phyloP scores from a whole-genome alignment of 2,888 invertebrate species.

The Lycia hirtaria region DNA sequence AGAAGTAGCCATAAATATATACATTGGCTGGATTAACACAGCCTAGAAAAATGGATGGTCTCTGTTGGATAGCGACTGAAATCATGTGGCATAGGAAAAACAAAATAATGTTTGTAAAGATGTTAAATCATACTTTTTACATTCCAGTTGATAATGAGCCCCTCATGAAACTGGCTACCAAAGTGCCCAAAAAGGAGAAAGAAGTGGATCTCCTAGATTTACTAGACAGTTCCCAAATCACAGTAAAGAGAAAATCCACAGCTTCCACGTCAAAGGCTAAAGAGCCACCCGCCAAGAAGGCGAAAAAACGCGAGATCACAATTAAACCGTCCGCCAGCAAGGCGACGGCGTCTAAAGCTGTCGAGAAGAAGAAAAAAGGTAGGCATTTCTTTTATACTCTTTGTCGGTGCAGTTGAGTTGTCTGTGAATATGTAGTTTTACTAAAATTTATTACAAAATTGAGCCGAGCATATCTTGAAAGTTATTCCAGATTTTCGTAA shows the following conservation, averaged over 20 bases:
- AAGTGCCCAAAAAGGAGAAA: slow-evolving; percentile 76
- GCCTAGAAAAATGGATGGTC: too few relatives aligned
- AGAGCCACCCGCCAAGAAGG: slow-evolving; percentile 60
- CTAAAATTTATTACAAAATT: not conserved
- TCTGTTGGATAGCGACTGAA: too few relatives aligned
- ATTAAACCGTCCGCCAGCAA: slow-evolving; percentile 65
- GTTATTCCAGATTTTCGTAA: not conserved
- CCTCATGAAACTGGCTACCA: slow-evolving; percentile 69
- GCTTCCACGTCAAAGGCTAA: slow-evolving; percentile 61
- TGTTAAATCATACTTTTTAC: not conserved
- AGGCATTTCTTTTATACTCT: slow-evolving; percentile 49
- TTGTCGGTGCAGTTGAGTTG: slow-evolving; percentile 49
- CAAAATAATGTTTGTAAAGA: too few relatives aligned
- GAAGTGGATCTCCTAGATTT: slow-evolving; percentile 69
- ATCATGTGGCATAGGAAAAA: not conserved
- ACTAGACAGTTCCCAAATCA: slow-evolving; percentile 62
- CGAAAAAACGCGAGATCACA: slow-evolving; percentile 61
- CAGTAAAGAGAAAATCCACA: slow-evolving; percentile 68
- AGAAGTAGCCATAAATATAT: too few relatives aligned
- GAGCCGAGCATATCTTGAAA: not conserved
- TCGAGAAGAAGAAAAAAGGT: slow-evolving; percentile 80
- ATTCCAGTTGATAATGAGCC: slow-evolving; percentile 75
- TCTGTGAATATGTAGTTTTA: slow-evolving; percentile 46
- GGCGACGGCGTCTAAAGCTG: slow-evolving; percentile 46
- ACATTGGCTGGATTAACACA: too few relatives aligned